These are phyloP conservation scores for Lasioglossum zephyrum DNA, from an alignment of 2,888 invertebrate species.

Conservation along the genomic window DNA sequence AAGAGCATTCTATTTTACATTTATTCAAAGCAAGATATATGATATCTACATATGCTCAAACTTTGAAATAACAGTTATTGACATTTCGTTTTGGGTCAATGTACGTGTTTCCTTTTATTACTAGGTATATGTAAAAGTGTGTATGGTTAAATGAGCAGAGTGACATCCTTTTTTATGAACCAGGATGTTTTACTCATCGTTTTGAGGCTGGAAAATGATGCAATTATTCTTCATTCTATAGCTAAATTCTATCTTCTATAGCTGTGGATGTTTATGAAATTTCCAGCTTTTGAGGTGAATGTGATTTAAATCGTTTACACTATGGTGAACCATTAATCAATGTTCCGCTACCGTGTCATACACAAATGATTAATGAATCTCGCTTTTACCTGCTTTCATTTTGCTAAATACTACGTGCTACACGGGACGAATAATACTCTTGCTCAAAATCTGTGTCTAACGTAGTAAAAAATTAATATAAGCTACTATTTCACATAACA, in stretches of 20 bases:
- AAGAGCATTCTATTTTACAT: background rate
- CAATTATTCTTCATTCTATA: background rate
- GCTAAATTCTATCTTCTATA: background rate
- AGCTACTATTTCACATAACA: background rate
- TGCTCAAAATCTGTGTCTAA: background rate
- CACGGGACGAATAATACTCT: background rate
- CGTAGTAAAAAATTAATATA: background rate
- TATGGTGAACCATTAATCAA: background rate
- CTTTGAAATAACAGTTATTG: background rate
- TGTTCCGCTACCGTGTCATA: background rate
- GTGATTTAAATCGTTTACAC: background rate
- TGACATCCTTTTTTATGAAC: background rate
- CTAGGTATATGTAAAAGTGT: background rate
- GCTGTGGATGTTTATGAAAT: background rate
- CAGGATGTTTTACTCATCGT: background rate
- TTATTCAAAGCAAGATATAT: background rate
- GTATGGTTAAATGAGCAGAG: background rate
- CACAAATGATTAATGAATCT: background rate
- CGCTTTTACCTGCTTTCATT: conserved; percentile 9
- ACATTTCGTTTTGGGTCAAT: background rate
- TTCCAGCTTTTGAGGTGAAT: background rate
- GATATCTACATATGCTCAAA: too few species aligned
- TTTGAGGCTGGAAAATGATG: background rate
- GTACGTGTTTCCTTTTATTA: background rate
- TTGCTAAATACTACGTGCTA: background rate